A percentile compares a stretch with the other conserved stretches of the same genome.
phyloP scores from a whole-genome alignment of 2,113 vertebrate genomes.

The Seriola quinqueradiata region DNA sequence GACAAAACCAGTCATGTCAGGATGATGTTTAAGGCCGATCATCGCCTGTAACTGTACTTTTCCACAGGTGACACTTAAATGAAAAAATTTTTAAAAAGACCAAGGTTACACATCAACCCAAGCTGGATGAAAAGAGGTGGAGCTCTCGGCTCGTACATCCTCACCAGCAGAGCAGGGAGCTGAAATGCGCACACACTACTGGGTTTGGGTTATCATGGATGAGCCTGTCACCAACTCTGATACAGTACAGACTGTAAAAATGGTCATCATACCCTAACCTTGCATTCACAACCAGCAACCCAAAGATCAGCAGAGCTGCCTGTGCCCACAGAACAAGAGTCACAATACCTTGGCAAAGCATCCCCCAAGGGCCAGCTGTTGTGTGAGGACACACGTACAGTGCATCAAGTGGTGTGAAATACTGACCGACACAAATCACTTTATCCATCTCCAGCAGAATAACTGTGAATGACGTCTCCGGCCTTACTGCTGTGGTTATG shows the following conservation, averaged over 20 bases:
- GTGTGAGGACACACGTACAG: neutral
- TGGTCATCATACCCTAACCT: neutral
- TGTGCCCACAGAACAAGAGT: neutral
- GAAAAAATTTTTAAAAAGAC: no score
- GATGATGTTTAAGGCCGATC: slow-evolving; percentile 5
- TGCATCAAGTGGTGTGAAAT: neutral
- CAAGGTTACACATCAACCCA: slow-evolving; percentile 28
- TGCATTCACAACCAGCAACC: neutral
- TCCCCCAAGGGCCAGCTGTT: neutral
- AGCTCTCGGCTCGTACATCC: slow-evolving; percentile 5
- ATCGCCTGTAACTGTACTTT: neutral
- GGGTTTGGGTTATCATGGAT: neutral
- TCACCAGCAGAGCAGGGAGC: neutral
- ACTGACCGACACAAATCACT: neutral
- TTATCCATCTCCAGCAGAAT: neutral
- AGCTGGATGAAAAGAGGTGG: slow-evolving; percentile 25
- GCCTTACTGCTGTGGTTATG: neutral
- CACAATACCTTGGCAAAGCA: neutral
- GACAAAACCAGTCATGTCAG: slow-evolving; percentile 15
- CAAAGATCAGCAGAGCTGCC: neutral
- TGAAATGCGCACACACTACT: slow-evolving; percentile 11
- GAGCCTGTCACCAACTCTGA: neutral
- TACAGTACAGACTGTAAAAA: neutral
- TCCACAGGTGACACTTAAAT: slow-evolving; percentile 48
- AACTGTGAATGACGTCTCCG: neutral